phyloP scores from a whole-genome alignment of 2,888 invertebrate genomes.

The Limnephilus rhombicus region DNA sequence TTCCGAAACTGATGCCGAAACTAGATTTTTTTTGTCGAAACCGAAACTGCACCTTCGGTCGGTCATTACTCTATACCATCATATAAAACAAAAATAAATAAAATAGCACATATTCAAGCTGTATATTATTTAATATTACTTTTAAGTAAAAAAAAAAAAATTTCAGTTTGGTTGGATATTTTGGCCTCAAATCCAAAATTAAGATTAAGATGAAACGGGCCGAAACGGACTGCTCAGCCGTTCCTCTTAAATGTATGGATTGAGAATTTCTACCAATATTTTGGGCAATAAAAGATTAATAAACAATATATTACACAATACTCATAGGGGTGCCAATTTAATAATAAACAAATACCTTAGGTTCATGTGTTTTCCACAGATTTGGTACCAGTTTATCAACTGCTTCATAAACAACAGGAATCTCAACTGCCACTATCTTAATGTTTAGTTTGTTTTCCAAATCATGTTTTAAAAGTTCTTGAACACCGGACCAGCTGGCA shows the following conservation, averaged over 20 bases:
- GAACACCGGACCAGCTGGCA: conserved; percentile 91
- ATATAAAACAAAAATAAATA: too few species aligned
- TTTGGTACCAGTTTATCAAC: conserved; percentile 82
- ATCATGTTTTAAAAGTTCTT: conserved; percentile 77
- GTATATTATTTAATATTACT: too few species aligned
- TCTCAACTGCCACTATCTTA: conserved; percentile 78
- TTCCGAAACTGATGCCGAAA: too few species aligned
- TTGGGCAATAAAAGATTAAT: not conserved
- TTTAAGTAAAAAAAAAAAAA: too few species aligned
- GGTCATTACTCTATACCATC: too few species aligned
- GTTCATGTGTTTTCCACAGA: conserved; percentile 84
- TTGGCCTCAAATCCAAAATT: too few species aligned
- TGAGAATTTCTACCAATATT: not conserved
- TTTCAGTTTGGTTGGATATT: too few species aligned
- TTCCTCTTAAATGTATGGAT: not conserved
- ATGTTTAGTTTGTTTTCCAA: conserved; percentile 76
- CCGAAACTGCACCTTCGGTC: too few species aligned
- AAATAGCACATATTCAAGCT: too few species aligned
- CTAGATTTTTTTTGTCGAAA: too few species aligned
- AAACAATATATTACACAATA: not conserved
- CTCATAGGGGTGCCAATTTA: not conserved
- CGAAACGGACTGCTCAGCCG: too few species aligned
- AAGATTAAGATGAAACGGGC: too few species aligned
- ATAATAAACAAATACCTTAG: conserved; percentile 77
- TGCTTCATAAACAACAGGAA: conserved; percentile 85